phyloP scores from a whole-genome alignment of 2,113 vertebrate species.

The Axis porcinus region DNA sequence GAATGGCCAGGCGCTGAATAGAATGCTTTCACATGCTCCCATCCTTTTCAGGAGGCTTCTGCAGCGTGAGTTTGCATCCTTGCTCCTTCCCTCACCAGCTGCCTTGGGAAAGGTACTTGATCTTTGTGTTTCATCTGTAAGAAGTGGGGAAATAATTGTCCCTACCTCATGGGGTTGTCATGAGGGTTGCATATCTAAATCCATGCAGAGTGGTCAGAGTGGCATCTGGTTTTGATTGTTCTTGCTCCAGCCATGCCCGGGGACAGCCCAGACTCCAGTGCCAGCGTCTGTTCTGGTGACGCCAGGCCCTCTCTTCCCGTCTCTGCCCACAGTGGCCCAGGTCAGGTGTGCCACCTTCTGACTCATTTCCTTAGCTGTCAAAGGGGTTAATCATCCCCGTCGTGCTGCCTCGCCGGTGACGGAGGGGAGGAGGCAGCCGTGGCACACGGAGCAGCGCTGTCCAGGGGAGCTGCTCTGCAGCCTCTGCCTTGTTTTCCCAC shows the following conservation, averaged over 20 bases:
- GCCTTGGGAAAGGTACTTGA: neutral
- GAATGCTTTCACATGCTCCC: neutral
- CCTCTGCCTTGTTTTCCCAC: neutral
- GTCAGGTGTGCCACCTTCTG: neutral
- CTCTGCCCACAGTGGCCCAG: neutral
- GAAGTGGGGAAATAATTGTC: neutral
- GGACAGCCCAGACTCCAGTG: rapidly evolving
- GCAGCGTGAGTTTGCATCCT: neutral
- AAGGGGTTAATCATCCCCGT: neutral
- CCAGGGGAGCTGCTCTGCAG: rapidly evolving
- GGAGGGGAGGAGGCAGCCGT: neutral
- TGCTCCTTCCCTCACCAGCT: neutral
- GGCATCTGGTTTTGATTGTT: neutral
- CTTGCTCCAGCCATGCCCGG: neutral
- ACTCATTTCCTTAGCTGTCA: neutral
- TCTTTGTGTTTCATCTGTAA: neutral
- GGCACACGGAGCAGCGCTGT: neutral
- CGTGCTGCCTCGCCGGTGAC: neutral
- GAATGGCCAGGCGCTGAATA: neutral
- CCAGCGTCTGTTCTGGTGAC: rapidly evolving
- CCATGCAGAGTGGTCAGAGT: neutral
- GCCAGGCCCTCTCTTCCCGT: neutral
- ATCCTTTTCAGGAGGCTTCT: neutral
- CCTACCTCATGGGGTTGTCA: neutral
- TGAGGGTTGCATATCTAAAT: neutral